Conservation (phyloP, 1,140 invertebrate genomes). For the Philaenus spumarius region DNA sequence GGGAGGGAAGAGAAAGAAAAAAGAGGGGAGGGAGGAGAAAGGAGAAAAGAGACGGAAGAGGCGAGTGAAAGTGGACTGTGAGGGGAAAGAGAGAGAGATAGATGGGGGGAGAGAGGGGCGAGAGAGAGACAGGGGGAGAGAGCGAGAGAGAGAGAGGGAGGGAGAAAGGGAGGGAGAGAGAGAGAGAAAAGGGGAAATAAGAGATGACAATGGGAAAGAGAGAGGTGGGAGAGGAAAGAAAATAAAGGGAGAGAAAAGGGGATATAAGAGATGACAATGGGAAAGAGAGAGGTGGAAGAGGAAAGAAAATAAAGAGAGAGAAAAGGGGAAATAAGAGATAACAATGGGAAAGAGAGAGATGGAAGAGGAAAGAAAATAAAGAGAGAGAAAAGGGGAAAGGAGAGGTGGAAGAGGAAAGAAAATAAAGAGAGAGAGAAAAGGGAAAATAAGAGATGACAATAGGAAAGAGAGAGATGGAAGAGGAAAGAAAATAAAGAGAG, state of each 20-base stretch:
- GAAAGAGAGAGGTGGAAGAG: background rate
- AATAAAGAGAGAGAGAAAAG: no score
- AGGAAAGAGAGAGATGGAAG: no score
- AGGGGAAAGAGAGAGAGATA: slow-evolving; percentile 7
- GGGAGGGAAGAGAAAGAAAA: no score
- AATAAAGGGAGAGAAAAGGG: background rate
- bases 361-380: background rate
- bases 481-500: background rate
- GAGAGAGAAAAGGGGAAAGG: no score
- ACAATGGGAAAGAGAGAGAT: background rate
- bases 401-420: no score
- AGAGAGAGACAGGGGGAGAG: slow-evolving; percentile 4
- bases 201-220: slow-evolving; percentile 4
- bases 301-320: no score
- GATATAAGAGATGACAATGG: background rate
- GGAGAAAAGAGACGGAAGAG: background rate
- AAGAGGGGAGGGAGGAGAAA: no score
- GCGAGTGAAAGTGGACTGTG: background rate
- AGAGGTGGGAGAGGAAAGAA: background rate
- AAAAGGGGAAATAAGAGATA: background rate
- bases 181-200: background rate
- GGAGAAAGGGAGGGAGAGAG: slow-evolving; percentile 5
- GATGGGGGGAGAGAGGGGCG: background rate
- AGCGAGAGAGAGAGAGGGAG: slow-evolving; percentile 14
- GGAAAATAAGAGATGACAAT: no score